A percentile compares a stretch with the other conserved stretches of the same genome.
These are phyloP conservation scores for Eucidaris tribuloides DNA, from an alignment of 35 echinoderm and acorn worm genomes.

Conservation along the genomic window DNA sequence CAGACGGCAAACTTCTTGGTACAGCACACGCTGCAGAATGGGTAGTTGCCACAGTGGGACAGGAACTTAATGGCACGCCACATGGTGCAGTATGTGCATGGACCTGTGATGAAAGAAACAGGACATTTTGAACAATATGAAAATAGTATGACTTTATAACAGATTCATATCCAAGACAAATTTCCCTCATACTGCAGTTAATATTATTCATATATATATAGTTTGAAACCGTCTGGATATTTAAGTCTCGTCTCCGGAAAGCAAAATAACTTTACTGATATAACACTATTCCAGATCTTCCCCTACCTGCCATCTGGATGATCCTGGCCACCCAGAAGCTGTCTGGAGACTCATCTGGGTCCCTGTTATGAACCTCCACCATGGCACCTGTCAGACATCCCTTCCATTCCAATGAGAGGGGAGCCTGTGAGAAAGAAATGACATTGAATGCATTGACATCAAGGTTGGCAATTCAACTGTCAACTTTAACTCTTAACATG, in stretches of 20 bases:
- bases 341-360: slow-evolving; percentile 52
- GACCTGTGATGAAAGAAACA: slow-evolving; percentile 63
- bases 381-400: slow-evolving; percentile 60
- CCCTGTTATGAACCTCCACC: slow-evolving; percentile 87
- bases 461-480: background rate
- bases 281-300: too few relatives aligned
- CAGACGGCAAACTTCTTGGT: slow-evolving; percentile 96
- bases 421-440: slow-evolving; percentile 39
- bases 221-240: too few relatives aligned
- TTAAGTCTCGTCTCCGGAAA: too few relatives aligned
- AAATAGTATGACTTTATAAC: too few relatives aligned
- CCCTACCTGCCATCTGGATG: slow-evolving; percentile 85
- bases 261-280: background rate
- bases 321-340: slow-evolving; percentile 91
- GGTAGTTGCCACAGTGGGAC: slow-evolving; percentile 91
- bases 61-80: slow-evolving; percentile 83
- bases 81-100: slow-evolving; percentile 92
- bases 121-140: too few relatives aligned
- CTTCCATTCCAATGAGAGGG: slow-evolving; percentile 86
- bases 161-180: too few relatives aligned
- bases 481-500: background rate
- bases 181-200: too few relatives aligned
- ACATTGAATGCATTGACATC: background rate
- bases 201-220: background rate
- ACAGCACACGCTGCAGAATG: slow-evolving; percentile 92